Percentiles rank a stretch among this genome's conserved stretches.
Evolutionary conservation across 2,113 vertebrate genomes (phyloP).

Genomic region (Agapornis roseicollis): DNA sequence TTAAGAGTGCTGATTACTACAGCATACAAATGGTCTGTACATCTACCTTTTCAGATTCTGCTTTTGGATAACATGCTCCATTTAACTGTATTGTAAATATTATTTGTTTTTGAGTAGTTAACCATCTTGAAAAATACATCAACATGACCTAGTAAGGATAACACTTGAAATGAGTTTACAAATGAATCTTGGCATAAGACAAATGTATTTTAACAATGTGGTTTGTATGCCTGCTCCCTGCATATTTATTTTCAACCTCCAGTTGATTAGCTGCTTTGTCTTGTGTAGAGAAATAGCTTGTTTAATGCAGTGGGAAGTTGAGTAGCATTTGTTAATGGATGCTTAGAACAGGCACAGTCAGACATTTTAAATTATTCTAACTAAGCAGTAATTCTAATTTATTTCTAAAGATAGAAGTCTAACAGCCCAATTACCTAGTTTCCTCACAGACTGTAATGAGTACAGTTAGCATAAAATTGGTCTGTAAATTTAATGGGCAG

Average conservation of each 20-base stretch:
- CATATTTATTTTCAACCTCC: slow-evolving; percentile 29
- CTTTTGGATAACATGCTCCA: background rate
- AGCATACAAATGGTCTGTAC: background rate
- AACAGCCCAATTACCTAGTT: slow-evolving; percentile 51
- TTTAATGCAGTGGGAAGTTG: slow-evolving; percentile 34
- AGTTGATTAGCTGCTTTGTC: slow-evolving; percentile 46
- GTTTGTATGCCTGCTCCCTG: slow-evolving; percentile 46
- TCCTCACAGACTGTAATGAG: slow-evolving; percentile 25
- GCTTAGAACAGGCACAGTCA: slow-evolving; percentile 39
- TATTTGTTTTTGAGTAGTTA: slow-evolving; percentile 29
- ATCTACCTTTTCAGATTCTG: background rate
- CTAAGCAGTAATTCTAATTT: slow-evolving; percentile 53
- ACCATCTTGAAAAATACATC: slow-evolving; percentile 29
- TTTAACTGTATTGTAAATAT: slow-evolving; percentile 13
- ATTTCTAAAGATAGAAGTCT: slow-evolving; percentile 54
- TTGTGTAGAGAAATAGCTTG: slow-evolving; percentile 20
- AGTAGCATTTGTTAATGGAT: slow-evolving; percentile 16
- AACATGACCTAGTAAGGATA: slow-evolving; percentile 4
- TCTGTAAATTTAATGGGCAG: slow-evolving; percentile 13
- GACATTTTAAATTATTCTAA: slow-evolving; percentile 52
- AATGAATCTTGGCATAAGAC: slow-evolving; percentile 41
- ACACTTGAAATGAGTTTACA: slow-evolving; percentile 29
- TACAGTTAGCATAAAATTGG: slow-evolving; percentile 34
- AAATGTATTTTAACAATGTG: slow-evolving; percentile 1
- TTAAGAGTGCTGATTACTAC: background rate